phyloP scores from a whole-genome alignment of 2,797 vertebrate genomes.

The Acrossocheilus fasciatus region DNA sequence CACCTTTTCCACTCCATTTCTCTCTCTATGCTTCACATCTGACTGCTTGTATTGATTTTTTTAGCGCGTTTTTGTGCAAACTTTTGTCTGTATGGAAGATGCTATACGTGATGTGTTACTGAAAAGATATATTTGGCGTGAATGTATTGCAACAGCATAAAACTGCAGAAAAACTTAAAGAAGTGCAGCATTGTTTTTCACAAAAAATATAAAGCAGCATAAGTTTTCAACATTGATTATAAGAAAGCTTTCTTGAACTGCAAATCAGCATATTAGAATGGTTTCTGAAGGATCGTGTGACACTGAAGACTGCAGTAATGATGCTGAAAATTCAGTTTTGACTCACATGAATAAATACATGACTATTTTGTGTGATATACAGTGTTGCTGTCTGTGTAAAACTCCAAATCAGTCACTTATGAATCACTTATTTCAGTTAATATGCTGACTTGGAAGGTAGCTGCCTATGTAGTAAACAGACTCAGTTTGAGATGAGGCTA shows the following conservation, averaged over 20 bases:
- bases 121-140: not conserved
- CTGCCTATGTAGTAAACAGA: not conserved
- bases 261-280: not conserved
- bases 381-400: not conserved
- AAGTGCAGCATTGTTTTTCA: not conserved
- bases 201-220: not conserved
- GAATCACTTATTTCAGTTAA: not conserved
- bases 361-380: too few species aligned
- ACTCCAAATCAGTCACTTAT: not conserved
- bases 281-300: not conserved
- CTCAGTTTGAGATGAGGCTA: not conserved
- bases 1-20: constrained; percentile 13
- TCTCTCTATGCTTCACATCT: not conserved
- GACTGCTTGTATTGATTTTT: constrained; percentile 15
- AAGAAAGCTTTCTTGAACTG: not conserved
- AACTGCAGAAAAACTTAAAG: not conserved
- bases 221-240: not conserved
- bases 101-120: not conserved
- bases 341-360: too few species aligned
- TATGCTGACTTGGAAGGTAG: not conserved
- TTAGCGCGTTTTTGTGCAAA: not conserved
- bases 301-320: not conserved
- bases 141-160: not conserved
- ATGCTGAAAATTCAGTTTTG: not conserved
- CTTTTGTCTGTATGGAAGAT: not conserved